Conservation (phyloP, 2,797 vertebrate genomes). For the Pipistrellus pygmaeus region DNA sequence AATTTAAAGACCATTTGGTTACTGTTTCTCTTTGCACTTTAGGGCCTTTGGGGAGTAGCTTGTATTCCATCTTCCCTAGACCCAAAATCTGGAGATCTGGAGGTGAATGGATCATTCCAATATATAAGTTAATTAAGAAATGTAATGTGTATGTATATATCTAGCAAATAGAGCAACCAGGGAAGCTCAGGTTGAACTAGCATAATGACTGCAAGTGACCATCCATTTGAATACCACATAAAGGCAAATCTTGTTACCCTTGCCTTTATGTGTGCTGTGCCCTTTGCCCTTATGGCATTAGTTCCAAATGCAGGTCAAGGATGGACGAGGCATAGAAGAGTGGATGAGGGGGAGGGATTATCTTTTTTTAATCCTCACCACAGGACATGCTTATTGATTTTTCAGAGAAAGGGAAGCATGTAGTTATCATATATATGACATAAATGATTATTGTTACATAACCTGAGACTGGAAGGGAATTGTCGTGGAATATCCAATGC, state of each 20-base stretch:
- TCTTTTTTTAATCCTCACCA: background rate
- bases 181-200: background rate
- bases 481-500: background rate
- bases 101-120: constrained; percentile 43
- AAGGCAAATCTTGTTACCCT: background rate
- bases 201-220: background rate
- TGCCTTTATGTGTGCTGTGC: background rate
- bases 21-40: constrained; percentile 5
- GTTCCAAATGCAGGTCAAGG: background rate
- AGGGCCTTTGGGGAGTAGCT: background rate
- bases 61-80: constrained; percentile 7
- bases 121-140: constrained; percentile 50
- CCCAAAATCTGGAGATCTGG: constrained; percentile 40
- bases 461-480: constrained; percentile 33
- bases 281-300: background rate
- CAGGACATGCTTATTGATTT: background rate
- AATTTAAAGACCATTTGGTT: constrained; percentile 13
- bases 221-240: background rate
- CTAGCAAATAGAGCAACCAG: background rate
- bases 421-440: background rate
- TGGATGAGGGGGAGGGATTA: background rate
- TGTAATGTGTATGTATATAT: background rate
- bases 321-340: background rate
- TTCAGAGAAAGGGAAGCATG: background rate
- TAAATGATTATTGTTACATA: background rate